Conservation (phyloP, 1,140 invertebrate genomes). For the Bombus pyrosoma region DNA sequence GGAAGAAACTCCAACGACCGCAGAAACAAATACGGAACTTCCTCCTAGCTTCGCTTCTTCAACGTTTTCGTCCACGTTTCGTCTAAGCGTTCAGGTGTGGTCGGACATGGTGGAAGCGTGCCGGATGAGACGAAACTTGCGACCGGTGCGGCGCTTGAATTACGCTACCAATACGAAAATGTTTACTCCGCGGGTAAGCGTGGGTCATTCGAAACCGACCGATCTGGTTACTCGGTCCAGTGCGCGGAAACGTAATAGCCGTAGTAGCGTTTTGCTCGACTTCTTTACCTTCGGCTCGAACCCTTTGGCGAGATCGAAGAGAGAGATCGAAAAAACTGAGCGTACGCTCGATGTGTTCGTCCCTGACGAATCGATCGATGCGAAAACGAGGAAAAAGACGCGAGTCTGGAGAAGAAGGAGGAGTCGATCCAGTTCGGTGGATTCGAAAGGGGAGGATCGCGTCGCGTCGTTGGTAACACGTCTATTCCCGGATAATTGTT, state of each 20-base stretch:
- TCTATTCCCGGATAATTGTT: slow-evolving; percentile 36
- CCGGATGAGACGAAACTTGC: slow-evolving; percentile 31
- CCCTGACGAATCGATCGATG: neutral
- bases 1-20: neutral
- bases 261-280: slow-evolving; percentile 59
- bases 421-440: neutral
- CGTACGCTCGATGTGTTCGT: neutral
- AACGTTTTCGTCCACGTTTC: neutral
- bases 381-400: too few species aligned
- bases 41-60: neutral
- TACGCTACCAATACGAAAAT: slow-evolving; percentile 81
- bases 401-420: neutral
- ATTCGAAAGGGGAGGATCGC: neutral
- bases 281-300: slow-evolving; percentile 27
- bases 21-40: neutral
- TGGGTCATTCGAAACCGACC: slow-evolving; percentile 78
- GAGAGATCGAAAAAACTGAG: neutral
- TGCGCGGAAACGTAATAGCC: slow-evolving; percentile 72
- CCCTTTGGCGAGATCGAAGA: neutral
- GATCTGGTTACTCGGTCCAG: slow-evolving; percentile 76
- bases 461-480: slow-evolving; percentile 14
- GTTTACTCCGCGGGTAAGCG: slow-evolving; percentile 75
- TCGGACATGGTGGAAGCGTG: neutral
- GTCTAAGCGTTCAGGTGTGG: slow-evolving; percentile 5
- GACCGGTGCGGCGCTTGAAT: slow-evolving; percentile 73